Conservation (phyloP, 2,113 vertebrate species). For the cattle (Bos taurus) region DNA sequence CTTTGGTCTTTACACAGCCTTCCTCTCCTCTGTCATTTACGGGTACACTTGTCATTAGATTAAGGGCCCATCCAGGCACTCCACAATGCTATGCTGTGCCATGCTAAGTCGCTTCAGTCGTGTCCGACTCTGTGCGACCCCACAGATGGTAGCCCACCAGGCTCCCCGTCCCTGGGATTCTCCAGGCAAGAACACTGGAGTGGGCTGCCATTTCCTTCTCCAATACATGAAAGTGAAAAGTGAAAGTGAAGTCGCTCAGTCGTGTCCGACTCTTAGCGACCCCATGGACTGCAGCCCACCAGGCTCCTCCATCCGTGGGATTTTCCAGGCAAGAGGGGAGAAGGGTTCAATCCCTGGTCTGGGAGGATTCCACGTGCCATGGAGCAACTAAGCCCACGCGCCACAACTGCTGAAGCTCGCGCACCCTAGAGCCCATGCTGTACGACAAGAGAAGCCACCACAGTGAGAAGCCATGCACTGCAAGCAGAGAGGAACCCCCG, state of each 20-base stretch:
- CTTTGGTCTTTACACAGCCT: background rate
- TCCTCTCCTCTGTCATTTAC: background rate
- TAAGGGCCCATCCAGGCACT: background rate
- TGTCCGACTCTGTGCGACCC: no score
- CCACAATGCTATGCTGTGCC: background rate
- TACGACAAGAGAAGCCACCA: background rate
- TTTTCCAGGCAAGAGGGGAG: background rate
- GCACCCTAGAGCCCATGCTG: background rate
- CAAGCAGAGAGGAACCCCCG: background rate
- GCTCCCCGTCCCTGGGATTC: no score
- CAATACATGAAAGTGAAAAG: no score
- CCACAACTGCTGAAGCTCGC: background rate
- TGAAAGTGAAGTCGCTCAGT: no score
- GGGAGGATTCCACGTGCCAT: background rate
- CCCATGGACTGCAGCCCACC: no score
- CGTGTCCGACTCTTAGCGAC: no score
- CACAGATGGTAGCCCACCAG: no score
- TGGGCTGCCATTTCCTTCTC: no score
- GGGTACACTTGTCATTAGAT: background rate
- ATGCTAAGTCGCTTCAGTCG: no score
- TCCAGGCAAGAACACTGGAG: no score
- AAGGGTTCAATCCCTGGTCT: background rate
- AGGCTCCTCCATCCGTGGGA: no score
- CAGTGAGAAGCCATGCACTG: background rate
- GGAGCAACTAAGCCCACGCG: accelerated